Base-by-base conservation (phyloP, 1,140 invertebrate species). In the Dufourea novaeangliae region DNA sequence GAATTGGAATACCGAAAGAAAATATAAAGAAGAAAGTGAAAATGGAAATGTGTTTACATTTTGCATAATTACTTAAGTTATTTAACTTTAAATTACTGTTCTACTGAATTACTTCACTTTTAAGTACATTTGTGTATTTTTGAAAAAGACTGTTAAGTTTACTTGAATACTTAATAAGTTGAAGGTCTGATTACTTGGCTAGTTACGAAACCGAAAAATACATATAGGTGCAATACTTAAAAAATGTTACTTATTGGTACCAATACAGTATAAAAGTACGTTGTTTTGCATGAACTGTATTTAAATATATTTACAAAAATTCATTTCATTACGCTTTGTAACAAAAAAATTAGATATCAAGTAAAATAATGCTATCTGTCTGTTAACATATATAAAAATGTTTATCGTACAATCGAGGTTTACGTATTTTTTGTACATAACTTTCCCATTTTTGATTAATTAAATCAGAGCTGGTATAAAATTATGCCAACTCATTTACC, bases 301-400 rank as follows among this genome's bases (percentile, higher is more conserved):
- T 69, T 69, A 69, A 69, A 69, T 69, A 69, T 69, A 69, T 69
- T 39, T 57, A 69, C 52, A 69, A 69, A 69, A 11, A 14, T 69
- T 39, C 37, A 2, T 69, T 56, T 69, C 17, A 57, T 41, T 69
- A 69, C 50, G 67, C 52, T 29, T 25, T 41, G 20, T 57, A 57
- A 69, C 20, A 57, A 69, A 57, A 57, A 69, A 69, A 56, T 57
- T 57, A 39, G 39, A 57, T 57, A 44, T 71, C 1, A 17, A 69
- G 25, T 56, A 39, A 56, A 69, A 59, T 41, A 71, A 59, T 59
- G n/a, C 37, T 52, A 63, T 73, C n/a, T 17, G 4, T 34, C 59
- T 73, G 25, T 20, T 57, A 8, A 37, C n/a, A 17, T 64, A 63
- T 10, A 29, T 52, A 63, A 29, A 39, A 63, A 39, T 39, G 14